Base-by-base conservation (phyloP, 1,140 invertebrate species). In the Rhynchophorus ferrugineus region DNA sequence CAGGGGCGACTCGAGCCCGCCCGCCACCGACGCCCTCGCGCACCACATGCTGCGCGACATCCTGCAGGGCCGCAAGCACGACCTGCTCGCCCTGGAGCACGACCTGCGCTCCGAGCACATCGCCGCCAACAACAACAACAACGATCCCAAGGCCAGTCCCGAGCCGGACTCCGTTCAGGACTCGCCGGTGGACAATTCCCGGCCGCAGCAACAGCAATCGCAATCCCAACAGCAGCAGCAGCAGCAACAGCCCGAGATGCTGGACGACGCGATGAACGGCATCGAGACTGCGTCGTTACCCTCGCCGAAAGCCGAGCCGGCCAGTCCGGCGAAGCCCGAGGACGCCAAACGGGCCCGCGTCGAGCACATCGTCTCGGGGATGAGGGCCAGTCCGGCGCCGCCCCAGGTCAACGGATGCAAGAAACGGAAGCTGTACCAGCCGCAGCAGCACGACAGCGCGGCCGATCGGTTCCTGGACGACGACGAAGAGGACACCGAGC, bases 381-480 rank as follows among this genome's bases (percentile, higher is more conserved):
- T 95, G 86, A 78, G 89, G 49, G 85, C 86, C 58, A 89, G 87
- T 61, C 87, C 89, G 5, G 82, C 81, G 18, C 76, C 84, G 13
- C 71, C 72, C 1, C 74, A 80, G 33, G 87, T 90, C 47, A 93
- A 90, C 70, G 92, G 88, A 35, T 95, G 88, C 74, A 95, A 95
- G 69, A 97, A 97, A 73, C 79, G 94, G 16, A 98, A 97, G 71
- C 77, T 96, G n/a, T 95, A 95, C 68, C 90, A 95, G 61, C 94
- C 94, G 1, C 91, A 95, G 67, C 92, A 95, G 63, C 91, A 95
- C 66, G 89, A 91, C 64, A 83, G 72, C 61, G 81, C 81, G 50
- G 79, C 79, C 17, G 82, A 85, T 56, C 70, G 84, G 16, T 87
- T 86, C 64, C 76, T 84, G 60, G 82, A 84, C 5, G 84, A 87